Evolutionary conservation across 2,113 vertebrate species (phyloP).

Genomic region (Mirza zaza): DNA sequence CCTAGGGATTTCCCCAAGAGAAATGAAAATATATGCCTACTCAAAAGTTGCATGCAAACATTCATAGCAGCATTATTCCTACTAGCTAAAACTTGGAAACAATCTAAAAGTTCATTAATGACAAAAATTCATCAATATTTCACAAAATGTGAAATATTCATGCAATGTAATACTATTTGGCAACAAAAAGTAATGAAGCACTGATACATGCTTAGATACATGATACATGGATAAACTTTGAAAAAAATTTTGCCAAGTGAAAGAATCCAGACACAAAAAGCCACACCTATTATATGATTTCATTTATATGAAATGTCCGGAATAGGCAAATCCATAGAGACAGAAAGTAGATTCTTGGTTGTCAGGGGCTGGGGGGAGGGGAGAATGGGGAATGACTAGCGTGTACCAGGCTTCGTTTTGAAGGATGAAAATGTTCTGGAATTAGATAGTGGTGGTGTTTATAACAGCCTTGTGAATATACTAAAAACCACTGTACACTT

Average conservation of each 20-base stretch:
- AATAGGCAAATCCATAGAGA: not conserved
- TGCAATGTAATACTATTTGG: not conserved
- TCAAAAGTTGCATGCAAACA: not conserved
- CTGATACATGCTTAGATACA: not conserved
- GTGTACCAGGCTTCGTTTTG: not conserved
- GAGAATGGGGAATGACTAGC: no score
- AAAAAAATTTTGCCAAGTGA: not conserved
- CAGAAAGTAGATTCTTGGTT: not conserved
- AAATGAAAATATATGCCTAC: not conserved
- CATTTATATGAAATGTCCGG: not conserved
- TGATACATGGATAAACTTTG: not conserved
- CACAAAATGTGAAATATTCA: not conserved
- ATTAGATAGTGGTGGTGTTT: not conserved
- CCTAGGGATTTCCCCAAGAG: not conserved
- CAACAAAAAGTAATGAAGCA: not conserved
- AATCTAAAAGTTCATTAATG: not conserved
- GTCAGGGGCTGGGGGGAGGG: not conserved
- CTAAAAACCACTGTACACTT: not conserved
- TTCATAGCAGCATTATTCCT: not conserved
- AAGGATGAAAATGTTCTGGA: not conserved
- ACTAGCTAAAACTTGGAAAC: not conserved
- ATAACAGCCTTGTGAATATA: not conserved
- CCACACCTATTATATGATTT: not conserved
- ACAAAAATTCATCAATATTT: not conserved
- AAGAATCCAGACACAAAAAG: not conserved